These are phyloP conservation scores for Erythrolamprus reginae DNA, from an alignment of 2,113 vertebrate species.

Conservation along the genomic window DNA sequence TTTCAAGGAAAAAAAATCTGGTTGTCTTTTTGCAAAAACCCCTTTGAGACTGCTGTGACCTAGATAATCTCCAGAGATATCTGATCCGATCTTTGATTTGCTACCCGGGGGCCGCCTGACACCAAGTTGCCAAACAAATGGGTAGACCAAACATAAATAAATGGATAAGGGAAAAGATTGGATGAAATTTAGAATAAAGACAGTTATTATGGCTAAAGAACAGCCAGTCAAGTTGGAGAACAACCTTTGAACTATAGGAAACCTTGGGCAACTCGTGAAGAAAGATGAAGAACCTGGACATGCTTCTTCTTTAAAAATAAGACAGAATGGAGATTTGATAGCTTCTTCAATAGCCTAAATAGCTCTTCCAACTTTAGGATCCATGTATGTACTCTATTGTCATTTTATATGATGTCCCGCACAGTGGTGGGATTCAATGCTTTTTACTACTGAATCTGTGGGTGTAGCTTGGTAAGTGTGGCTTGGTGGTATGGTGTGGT, in stretches of 20 bases:
- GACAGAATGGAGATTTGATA: neutral
- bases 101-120: neutral
- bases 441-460: too few species aligned
- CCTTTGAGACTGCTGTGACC: too few species aligned
- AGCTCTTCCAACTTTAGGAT: neutral
- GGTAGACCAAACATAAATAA: neutral
- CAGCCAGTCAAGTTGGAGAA: neutral
- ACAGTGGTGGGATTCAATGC: too few species aligned
- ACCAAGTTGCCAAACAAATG: neutral
- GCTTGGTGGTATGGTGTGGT: too few species aligned
- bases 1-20: neutral
- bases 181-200: neutral
- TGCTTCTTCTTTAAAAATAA: neutral
- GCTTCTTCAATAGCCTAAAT: neutral
- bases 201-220: neutral
- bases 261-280: neutral
- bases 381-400: neutral
- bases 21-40: too few species aligned
- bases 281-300: neutral
- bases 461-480: too few species aligned
- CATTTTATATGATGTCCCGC: neutral
- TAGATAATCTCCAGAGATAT: neutral
- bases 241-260: neutral
- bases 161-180: neutral
- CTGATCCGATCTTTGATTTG: neutral